A percentile compares a stretch with the other conserved stretches of the same genome.
Conservation (phyloP, 2,888 invertebrate genomes). For the Stenoptilia bipunctidactyla region DNA sequence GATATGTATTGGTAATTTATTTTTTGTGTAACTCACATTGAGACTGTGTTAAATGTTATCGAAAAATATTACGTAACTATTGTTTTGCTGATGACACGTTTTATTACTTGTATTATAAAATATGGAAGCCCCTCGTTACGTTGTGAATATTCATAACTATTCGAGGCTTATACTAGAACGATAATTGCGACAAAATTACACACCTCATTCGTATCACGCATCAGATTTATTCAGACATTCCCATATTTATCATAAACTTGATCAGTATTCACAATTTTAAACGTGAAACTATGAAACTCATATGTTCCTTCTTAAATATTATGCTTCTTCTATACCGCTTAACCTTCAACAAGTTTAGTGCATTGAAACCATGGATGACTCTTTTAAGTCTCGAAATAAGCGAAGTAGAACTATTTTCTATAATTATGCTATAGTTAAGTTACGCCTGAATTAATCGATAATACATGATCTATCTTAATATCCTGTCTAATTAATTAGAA, state of each 20-base stretch:
- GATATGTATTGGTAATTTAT: conserved; percentile 33
- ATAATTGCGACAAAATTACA: background rate
- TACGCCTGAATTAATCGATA: no score
- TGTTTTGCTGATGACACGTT: background rate
- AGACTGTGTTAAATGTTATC: background rate
- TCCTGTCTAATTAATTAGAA: background rate
- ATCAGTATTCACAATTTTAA: no score
- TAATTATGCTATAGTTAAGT: no score
- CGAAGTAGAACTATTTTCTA: no score
- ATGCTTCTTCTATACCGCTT: no score
- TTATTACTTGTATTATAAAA: conserved; percentile 10
- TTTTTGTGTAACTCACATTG: background rate
- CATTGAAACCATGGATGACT: no score
- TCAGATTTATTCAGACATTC: background rate
- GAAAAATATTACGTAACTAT: background rate
- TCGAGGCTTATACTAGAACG: conserved; percentile 7
- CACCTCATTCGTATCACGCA: background rate
- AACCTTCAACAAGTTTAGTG: no score
- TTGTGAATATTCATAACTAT: conserved; percentile 11
- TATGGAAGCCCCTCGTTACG: conserved; percentile 31
- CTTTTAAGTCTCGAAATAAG: no score
- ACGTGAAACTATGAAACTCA: no score
- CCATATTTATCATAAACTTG: no score
- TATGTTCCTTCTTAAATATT: no score
- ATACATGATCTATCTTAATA: background rate